Evolutionary conservation across 2,888 invertebrate species (phyloP), one percentile per base, ranked within the genome.

Genomic region (Vandiemenella viatica): DNA sequence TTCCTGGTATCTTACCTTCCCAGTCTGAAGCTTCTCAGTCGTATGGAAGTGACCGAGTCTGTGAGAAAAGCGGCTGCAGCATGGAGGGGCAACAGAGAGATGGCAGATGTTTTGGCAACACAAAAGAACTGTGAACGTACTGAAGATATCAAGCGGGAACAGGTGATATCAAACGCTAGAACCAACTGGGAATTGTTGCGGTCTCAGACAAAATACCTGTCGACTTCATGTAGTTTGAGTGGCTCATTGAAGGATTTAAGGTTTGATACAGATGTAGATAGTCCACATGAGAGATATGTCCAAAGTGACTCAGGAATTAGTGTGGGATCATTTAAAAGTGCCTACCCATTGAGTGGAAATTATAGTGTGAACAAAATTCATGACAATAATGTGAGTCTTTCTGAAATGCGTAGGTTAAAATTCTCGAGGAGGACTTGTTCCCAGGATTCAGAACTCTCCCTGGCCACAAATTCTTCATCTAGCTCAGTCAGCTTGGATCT

Each of bases 151-250:
- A 73, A 80, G 1, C 71, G 86, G n/a, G 86, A 87, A 63, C 84
- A 87, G 64, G 80, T 86, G 3, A 88, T 88, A 54, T 81, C 84
- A 37, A 87, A 87, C 61, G 87, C 87, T 2, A 75, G 85, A 55
- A 85, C 84, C n/a, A 88, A 86, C 61, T 88, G 87, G 87, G 86
- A 88, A 63, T 65, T 86, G 44, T 66, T 86, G 13, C 72, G 85
- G 51, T 78, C 83, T 4, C 80, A 78, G 67, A 78, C 76, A 23
- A 79, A 49, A 8, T 50, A 51, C 5, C 44, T 45, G 5, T 37
- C 49, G n/a, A n/a, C 20, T 37, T 19, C 37, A 18, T 20, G 6
- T 32, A 22, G 32, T 22, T 23, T 42, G 37, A 47, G 50, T 18
- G 23, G 46, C 5, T 50, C 50, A 7, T 23, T 51, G 37, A 41